Base-by-base conservation (phyloP, 2,113 vertebrate genomes). In the Neogobius melanostomus region DNA sequence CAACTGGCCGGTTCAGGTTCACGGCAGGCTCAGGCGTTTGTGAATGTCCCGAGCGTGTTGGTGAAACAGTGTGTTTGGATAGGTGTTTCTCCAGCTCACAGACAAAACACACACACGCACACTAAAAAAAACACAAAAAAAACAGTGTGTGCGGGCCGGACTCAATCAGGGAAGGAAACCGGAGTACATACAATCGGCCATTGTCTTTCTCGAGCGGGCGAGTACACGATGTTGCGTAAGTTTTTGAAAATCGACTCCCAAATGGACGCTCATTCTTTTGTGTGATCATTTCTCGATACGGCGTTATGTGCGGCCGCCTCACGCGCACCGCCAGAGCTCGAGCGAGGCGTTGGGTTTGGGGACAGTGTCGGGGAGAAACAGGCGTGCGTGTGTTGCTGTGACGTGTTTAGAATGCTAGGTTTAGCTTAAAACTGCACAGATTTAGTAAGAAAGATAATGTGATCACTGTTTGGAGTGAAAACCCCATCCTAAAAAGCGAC, bases 101-200 rank as follows among this genome's bases (percentile, higher is more conserved):
- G 86, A 89, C 3, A 90, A 91, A 85, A 77, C 85, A 88, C 92
- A 92, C 28, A 36, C 28, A 36, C 28, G 3, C 28, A 28, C 28
- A 36, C 28, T 4, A 3, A 36, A 1, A 36, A 36, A 4, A 36
- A 36, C 1, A 28, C 28, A 28, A 36, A 36, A 36, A 36, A 36
- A 36, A 36, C 28, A 2, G 28, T 36, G 28, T 36, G 28, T 36
- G 28, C 28, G 28, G 28, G 28, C 89, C 80, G 82, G 85, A 93
- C 91, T 93, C 92, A 91, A 93, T 94, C 92, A 91, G 91, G 93
- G 92, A 93, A 94, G 92, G 92, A 93, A 94, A 93, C 88, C 83
- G 88, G 90, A 93, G 90, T 93, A 91, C 90, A 93, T 93, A 92
- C 86, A 92, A 92, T 91, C 92, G 84, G 79, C 90, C 80, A 92